A percentile compares a stretch with the other conserved stretches of the same genome.
Evolutionary conservation across 2,113 vertebrate species (phyloP).

Genomic region (Pygoscelis antarcticus): DNA sequence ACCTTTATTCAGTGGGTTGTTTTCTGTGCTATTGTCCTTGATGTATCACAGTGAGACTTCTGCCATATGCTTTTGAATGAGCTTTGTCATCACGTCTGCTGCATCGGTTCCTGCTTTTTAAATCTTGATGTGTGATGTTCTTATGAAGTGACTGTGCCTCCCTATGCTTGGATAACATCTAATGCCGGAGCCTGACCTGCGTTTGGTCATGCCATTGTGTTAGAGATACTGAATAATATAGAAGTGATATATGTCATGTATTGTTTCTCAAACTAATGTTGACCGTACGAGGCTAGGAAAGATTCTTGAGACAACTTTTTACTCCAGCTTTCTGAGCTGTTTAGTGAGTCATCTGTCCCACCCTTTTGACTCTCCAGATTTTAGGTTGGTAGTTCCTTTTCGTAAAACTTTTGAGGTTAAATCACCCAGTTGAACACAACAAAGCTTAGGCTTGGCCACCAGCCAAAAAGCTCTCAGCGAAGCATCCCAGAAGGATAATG

Average conservation of each 20-base stretch:
- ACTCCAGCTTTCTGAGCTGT: not conserved
- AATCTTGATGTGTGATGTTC: not conserved
- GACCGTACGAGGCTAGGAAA: not conserved
- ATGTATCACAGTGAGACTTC: not conserved
- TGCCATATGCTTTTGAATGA: not conserved
- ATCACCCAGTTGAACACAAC: not conserved
- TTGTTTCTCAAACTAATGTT: not conserved
- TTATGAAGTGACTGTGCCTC: not conserved
- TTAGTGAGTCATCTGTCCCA: not conserved
- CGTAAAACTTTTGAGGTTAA: not conserved
- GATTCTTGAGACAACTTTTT: not conserved
- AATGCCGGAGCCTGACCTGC: not conserved
- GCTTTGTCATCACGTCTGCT: not conserved
- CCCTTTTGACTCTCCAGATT: not conserved
- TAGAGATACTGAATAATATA: not conserved
- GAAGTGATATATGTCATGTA: rapidly evolving
- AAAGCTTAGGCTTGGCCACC: not conserved
- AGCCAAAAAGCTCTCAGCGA: not conserved
- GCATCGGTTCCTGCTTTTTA: not conserved
- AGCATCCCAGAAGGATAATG: not conserved
- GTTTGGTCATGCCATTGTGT: rapidly evolving
- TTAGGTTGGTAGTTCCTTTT: not conserved
- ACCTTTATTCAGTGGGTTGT: too few relatives aligned
- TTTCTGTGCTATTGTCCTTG: not conserved
- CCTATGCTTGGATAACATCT: not conserved